Evolutionary conservation across 1,140 invertebrate species (phyloP).

Genomic region (Zaprionus vittiger): DNA sequence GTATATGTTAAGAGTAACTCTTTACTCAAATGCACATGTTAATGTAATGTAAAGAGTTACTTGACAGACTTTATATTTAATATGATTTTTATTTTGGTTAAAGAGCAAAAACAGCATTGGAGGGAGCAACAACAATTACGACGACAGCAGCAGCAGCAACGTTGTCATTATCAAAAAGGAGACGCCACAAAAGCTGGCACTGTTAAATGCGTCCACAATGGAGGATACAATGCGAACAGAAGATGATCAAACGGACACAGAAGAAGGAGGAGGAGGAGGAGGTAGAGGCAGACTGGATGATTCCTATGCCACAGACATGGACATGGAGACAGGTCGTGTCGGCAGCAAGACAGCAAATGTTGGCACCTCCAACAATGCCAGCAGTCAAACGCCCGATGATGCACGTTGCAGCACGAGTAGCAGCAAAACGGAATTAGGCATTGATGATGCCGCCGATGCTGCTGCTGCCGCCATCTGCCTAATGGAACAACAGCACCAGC

Average conservation of each 20-base stretch:
- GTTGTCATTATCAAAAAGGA: constrained; percentile 40
- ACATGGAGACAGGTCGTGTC: not conserved
- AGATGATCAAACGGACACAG: not conserved
- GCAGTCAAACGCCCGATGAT: constrained; percentile 29
- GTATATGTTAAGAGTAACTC: no score
- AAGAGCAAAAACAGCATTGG: constrained; percentile 32
- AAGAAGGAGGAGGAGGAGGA: constrained; percentile 27
- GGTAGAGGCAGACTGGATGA: constrained; percentile 11
- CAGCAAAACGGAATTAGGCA: constrained; percentile 39
- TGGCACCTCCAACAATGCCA: constrained; percentile 5
- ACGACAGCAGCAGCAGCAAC: not conserved
- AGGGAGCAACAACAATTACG: not conserved
- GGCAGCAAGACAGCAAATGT: not conserved
- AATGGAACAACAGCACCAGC: constrained; percentile 41
- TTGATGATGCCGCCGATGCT: constrained; percentile 61
- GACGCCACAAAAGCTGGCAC: constrained; percentile 25
- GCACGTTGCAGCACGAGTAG: constrained; percentile 1
- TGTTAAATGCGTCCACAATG: constrained; percentile 36
- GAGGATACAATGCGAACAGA: constrained; percentile 49
- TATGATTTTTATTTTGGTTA: not conserved
- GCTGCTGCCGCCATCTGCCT: constrained; percentile 34
- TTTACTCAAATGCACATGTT: no score
- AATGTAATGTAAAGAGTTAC: no score
- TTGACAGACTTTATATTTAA: not conserved
- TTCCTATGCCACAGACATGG: not conserved